phyloP scores from a whole-genome alignment of 2,113 vertebrate species.

The Argyrosomus japonicus region DNA sequence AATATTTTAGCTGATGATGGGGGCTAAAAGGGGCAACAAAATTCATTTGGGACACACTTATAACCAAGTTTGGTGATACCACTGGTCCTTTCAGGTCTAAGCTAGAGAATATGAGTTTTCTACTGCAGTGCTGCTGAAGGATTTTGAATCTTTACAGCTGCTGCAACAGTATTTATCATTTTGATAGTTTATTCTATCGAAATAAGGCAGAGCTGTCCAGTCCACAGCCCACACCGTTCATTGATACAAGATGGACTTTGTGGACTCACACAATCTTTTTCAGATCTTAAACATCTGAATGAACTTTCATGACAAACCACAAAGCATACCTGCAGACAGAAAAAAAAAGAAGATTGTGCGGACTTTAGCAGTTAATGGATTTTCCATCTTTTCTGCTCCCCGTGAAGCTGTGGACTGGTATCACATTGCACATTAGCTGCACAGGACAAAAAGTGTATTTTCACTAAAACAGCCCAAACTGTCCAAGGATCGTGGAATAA shows the following conservation, averaged over 20 bases:
- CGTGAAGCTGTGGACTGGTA: slow-evolving; percentile 29
- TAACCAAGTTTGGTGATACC: slow-evolving; percentile 66
- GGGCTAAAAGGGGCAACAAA: slow-evolving; percentile 76
- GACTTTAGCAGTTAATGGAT: slow-evolving; percentile 64
- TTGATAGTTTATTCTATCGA: slow-evolving; percentile 51
- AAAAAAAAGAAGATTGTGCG: slow-evolving; percentile 24
- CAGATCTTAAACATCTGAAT: slow-evolving; percentile 57
- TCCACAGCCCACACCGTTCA: slow-evolving; percentile 12
- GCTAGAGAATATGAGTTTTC: slow-evolving; percentile 62
- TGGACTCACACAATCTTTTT: slow-evolving; percentile 21
- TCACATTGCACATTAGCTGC: slow-evolving; percentile 53
- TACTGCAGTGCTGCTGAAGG: slow-evolving; percentile 30
- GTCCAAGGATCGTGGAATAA: slow-evolving; percentile 45
- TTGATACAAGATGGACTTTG: slow-evolving; percentile 41
- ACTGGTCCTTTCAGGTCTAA: slow-evolving; percentile 44
- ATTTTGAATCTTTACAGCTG: slow-evolving; percentile 54
- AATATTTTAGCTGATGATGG: slow-evolving; percentile 82
- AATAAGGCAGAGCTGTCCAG: slow-evolving; percentile 34
- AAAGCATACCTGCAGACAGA: slow-evolving; percentile 58
- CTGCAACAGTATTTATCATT: slow-evolving; percentile 54
- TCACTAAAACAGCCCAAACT: slow-evolving; percentile 53
- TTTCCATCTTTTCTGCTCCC: slow-evolving; percentile 69
- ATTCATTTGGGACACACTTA: slow-evolving; percentile 75
- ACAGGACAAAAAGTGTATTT: slow-evolving; percentile 50
- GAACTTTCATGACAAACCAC: slow-evolving; percentile 50